phyloP scores from a whole-genome alignment of 2,888 invertebrate species.

The Trachelus iudaicus region DNA sequence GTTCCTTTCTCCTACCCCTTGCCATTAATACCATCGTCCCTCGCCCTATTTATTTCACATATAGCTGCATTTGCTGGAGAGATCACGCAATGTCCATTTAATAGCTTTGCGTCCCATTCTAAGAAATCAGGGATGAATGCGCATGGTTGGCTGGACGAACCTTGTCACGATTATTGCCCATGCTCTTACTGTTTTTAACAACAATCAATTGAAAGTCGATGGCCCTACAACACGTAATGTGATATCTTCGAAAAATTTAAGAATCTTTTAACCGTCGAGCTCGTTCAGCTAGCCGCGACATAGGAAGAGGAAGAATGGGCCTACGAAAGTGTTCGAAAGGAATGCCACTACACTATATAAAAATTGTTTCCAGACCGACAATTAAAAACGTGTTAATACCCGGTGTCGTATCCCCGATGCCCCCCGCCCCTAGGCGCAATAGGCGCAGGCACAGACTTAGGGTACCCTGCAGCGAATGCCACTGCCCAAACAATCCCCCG shows the following conservation, averaged over 20 bases:
- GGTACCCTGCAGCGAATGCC: constrained; percentile 65
- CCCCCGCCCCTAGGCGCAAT: constrained; percentile 64
- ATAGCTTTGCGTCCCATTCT: constrained; percentile 56
- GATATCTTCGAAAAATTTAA: not conserved
- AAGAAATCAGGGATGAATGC: constrained; percentile 49
- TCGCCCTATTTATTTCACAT: not conserved
- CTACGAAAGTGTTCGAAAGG: constrained; percentile 32
- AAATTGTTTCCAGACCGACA: constrained; percentile 66
- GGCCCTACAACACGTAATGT: not conserved
- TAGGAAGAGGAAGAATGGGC: constrained; percentile 13
- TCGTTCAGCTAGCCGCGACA: not conserved
- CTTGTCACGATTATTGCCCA: too few relatives aligned
- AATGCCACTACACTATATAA: constrained; percentile 53
- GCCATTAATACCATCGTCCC: too few relatives aligned
- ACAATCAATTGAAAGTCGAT: too few relatives aligned
- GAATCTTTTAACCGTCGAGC: constrained; percentile 3
- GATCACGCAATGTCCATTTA: constrained; percentile 62
- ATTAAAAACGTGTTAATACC: constrained; percentile 66
- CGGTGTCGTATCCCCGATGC: constrained; percentile 64
- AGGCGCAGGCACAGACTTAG: constrained; percentile 66
- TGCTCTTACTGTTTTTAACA: too few relatives aligned
- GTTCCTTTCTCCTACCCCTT: too few relatives aligned
- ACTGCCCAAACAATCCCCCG: constrained; percentile 55
- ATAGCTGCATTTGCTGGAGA: constrained; percentile 26
- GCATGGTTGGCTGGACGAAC: constrained; percentile 53